These are phyloP conservation scores for Enteromius trimaculatus DNA, from an alignment of 2,797 vertebrate species.

Conservation along the genomic window DNA sequence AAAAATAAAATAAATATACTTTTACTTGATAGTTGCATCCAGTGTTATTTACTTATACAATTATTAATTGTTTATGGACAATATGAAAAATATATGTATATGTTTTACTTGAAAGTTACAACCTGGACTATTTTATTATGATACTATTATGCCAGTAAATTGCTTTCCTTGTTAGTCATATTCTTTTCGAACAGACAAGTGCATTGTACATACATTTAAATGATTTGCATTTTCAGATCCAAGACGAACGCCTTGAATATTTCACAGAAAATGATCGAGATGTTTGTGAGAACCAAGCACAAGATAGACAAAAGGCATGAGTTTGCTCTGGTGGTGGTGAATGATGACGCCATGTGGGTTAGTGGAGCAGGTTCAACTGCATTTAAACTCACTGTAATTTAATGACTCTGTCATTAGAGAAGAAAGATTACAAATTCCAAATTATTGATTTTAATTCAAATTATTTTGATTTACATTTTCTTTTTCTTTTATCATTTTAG, in stretches of 20 bases:
- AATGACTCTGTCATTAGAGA: neutral
- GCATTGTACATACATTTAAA: neutral
- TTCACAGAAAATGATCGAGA: conserved; percentile 99
- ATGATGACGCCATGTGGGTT: conserved; percentile 93
- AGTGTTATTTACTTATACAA: neutral
- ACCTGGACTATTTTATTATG: too few species aligned
- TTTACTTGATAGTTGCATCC: neutral
- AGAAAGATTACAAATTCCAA: too few species aligned
- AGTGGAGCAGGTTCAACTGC: conserved; percentile 55
- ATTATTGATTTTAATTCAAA: neutral
- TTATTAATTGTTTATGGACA: neutral
- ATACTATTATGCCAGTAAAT: too few species aligned
- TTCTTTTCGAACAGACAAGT: neutral
- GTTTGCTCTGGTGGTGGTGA: conserved; percentile 93
- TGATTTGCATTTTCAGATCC: conserved; percentile 73
- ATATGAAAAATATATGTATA: too few species aligned
- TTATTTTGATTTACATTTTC: neutral
- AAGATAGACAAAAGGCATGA: conserved; percentile 95
- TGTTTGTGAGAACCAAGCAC: conserved; percentile 97
- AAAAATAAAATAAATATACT: neutral
- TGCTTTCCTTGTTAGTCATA: neutral
- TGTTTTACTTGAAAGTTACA: too few species aligned
- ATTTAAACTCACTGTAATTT: neutral
- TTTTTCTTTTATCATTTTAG: neutral
- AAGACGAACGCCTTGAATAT: conserved; percentile 93